These are phyloP conservation scores for Catocala sponsa DNA, from an alignment of 2,888 invertebrate species.

Conservation along the genomic window DNA sequence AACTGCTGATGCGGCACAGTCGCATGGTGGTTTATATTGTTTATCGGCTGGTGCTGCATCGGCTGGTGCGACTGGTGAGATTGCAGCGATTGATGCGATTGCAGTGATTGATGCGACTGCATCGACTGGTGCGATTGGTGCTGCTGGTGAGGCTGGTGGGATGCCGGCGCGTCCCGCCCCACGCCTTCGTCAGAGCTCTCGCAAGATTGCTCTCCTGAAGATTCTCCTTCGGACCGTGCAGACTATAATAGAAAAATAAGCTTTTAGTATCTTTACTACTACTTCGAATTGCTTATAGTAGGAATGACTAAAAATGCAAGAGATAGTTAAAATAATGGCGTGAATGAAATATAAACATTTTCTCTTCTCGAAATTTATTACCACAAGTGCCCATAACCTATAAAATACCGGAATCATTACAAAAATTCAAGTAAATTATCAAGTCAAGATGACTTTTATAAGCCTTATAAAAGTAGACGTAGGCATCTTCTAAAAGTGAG, in stretches of 20 bases:
- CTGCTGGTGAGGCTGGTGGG: slow-evolving; percentile 58
- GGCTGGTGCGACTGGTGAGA: slow-evolving; percentile 43
- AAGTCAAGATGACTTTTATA: no score
- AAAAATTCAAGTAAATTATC: no score
- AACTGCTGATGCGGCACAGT: slow-evolving; percentile 59
- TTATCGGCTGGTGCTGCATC: slow-evolving; percentile 44
- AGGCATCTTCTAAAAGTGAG: neutral
- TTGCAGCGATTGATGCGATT: slow-evolving; percentile 33
- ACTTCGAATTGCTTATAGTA: no score
- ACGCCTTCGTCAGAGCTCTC: slow-evolving; percentile 85
- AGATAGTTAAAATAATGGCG: no score
- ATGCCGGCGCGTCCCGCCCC: slow-evolving; percentile 75
- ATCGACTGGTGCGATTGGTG: slow-evolving; percentile 57
- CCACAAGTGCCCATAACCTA: no score
- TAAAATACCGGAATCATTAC: no score
- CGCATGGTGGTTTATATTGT: slow-evolving; percentile 68
- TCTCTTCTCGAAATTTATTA: no score
- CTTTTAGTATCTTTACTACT: neutral
- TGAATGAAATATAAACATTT: no score
- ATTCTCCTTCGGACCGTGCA: slow-evolving; percentile 82
- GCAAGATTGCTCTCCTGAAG: slow-evolving; percentile 83
- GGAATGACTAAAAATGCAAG: no score
- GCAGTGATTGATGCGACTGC: slow-evolving; percentile 52
- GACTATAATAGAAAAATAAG: slow-evolving; percentile 66
- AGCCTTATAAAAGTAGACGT: no score